phyloP scores from a whole-genome alignment of 2,888 invertebrate species.

The Ochlodes sylvanus region DNA sequence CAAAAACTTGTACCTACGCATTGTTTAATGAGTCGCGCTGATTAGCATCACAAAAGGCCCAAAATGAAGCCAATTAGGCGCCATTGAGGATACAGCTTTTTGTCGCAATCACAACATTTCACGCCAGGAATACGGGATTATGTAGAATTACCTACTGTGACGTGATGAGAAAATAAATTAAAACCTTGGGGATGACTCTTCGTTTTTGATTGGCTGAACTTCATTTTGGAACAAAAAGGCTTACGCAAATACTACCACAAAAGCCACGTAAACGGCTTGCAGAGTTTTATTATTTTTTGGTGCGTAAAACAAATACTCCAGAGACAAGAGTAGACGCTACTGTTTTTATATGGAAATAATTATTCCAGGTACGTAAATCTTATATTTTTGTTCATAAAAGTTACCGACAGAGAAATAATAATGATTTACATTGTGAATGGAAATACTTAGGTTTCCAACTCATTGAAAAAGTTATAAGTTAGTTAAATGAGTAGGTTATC shows the following conservation, averaged over 20 bases:
- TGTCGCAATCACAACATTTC: conserved; percentile 35
- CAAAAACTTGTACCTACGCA: conserved; percentile 10
- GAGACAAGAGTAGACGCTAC: background rate
- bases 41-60: conserved; percentile 62
- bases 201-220: conserved; percentile 4
- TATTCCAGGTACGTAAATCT: too few relatives aligned
- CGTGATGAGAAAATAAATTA: conserved; percentile 34
- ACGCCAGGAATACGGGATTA: conserved; percentile 38
- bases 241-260: background rate
- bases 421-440: too few relatives aligned
- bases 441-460: too few relatives aligned
- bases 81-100: conserved; percentile 43
- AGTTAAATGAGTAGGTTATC: too few relatives aligned
- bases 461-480: too few relatives aligned
- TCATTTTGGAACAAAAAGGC: conserved; percentile 10
- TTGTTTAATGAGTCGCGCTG: conserved; percentile 44
- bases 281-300: conserved; percentile 4
- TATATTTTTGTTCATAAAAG: too few relatives aligned
- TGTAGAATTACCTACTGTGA: conserved; percentile 25
- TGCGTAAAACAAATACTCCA: conserved; percentile 18
- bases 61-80: conserved; percentile 59
- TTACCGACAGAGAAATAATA: too few relatives aligned
- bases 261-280: background rate
- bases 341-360: background rate
- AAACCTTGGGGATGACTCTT: conserved; percentile 6